Evolutionary conservation across 2,797 vertebrate species (phyloP), one percentile per base, ranked within the genome.

Genomic region (Pempheris klunzingeri): DNA sequence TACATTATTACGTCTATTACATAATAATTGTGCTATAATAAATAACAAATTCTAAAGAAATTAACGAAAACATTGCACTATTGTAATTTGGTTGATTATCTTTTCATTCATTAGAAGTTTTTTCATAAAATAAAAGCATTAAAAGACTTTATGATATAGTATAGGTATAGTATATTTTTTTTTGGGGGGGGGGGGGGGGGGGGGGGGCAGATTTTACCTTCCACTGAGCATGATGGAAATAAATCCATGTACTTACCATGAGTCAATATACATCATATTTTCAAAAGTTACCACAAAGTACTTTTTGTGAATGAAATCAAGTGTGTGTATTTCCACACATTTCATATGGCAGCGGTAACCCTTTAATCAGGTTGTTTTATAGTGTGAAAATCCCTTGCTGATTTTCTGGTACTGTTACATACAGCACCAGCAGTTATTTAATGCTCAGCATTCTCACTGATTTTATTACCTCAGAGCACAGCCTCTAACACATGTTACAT

Each of bases 401-500:
- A 41, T 64, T 26, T 32, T 58, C 44, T 53, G 60, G 1, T 65
- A 9, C 24, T 41, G 28, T 38, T 55, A 43, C 26, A 28, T 46
- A 30, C 39, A 54, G 36, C 49, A 18, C 39, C 41, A 53, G n/a
- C 58, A 28, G 34, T 66, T 57, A 75, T 71, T 67, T 58, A 66
- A 17, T 61, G 72, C 55, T 72, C 53, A 55, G 20, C 20, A 12
- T 38, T 64, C 36, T 41, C 24, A 0, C 34, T 57, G 44, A 22
- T 30, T 75, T 34, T 75, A 58, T 67, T 57, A 44, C 50, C 34
- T 74, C 36, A 38, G 58, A 53, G 30, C 59, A 65, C 59, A 58
- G 26, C 36, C 15, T 61, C 8, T 3, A 41, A 47, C 5, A 58
- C 38, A 46, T 30, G 36, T 43, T 17, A 11, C 22, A 36, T 2